Conservation (phyloP, 2,797 vertebrate genomes). For the Enteromius paludinosus region DNA sequence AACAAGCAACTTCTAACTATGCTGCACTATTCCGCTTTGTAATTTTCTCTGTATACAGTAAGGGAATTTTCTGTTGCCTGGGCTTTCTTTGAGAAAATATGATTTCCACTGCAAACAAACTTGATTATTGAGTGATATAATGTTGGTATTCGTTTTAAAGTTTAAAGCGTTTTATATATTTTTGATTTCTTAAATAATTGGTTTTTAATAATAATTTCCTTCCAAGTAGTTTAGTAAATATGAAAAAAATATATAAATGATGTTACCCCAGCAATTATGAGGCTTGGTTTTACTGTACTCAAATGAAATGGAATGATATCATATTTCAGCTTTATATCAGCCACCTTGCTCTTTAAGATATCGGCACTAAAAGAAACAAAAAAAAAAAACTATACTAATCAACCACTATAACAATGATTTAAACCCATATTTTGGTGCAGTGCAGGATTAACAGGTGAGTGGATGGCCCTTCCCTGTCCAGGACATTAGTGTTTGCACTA, state of each 20-base stretch:
- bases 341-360: background rate
- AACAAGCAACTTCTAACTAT: background rate
- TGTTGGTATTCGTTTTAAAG: background rate
- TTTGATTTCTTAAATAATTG: too few relatives aligned
- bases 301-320: background rate
- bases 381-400: background rate
- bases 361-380: background rate
- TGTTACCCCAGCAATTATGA: background rate
- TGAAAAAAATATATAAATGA: background rate
- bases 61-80: background rate
- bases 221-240: background rate
- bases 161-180: too few relatives aligned
- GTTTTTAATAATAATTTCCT: too few relatives aligned
- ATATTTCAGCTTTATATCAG: background rate
- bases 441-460: background rate
- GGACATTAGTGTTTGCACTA: conserved; percentile 4
- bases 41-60: too few relatives aligned
- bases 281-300: background rate
- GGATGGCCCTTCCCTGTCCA: background rate
- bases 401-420: background rate
- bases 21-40: background rate
- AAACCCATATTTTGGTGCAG: background rate
- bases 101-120: background rate
- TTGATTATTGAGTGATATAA: background rate
- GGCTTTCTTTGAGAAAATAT: background rate